These are phyloP conservation scores for Lepilemur septentrionalis DNA, from an alignment of 2,797 vertebrate species.

Conservation along the genomic window DNA sequence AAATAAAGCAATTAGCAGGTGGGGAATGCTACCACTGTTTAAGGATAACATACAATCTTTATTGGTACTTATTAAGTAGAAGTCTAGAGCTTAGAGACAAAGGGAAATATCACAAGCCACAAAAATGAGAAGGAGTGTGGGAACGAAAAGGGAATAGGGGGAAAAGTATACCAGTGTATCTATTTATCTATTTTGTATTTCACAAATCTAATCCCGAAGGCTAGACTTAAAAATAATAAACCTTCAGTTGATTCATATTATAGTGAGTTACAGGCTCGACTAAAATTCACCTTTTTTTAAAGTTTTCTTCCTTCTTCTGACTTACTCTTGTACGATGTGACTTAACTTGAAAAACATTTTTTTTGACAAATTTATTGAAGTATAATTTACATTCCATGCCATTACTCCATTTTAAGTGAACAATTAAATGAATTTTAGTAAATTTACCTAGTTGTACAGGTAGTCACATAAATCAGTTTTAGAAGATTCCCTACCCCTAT, in stretches of 20 bases:
- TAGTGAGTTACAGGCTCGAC: slow-evolving; percentile 38
- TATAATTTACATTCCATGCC: too few relatives aligned
- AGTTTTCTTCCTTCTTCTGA: not conserved
- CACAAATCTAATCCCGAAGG: slow-evolving; percentile 44
- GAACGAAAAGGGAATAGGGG: slow-evolving; percentile 45
- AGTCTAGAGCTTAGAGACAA: slow-evolving; percentile 79
- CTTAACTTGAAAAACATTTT: slow-evolving; percentile 33
- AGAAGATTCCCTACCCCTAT: too few relatives aligned
- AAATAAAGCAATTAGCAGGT: slow-evolving; percentile 90
- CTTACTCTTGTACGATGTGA: not conserved
- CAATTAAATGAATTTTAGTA: too few relatives aligned
- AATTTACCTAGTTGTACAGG: too few relatives aligned
- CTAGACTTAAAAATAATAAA: slow-evolving; percentile 50
- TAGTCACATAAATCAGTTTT: too few relatives aligned
- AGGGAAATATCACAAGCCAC: slow-evolving; percentile 73
- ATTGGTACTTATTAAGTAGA: slow-evolving; percentile 75
- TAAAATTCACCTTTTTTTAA: not conserved
- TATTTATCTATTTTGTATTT: slow-evolving; percentile 56
- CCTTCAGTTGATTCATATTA: slow-evolving; percentile 36
- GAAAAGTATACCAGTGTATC: slow-evolving; percentile 5
- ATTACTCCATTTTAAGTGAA: too few relatives aligned
- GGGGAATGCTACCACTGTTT: slow-evolving; percentile 84
- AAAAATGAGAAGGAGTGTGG: slow-evolving; percentile 67
- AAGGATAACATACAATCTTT: slow-evolving; percentile 81
- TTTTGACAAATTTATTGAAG: not conserved